Conservation (phyloP, 2,797 vertebrate genomes). For the Anguilla megastoma region DNA sequence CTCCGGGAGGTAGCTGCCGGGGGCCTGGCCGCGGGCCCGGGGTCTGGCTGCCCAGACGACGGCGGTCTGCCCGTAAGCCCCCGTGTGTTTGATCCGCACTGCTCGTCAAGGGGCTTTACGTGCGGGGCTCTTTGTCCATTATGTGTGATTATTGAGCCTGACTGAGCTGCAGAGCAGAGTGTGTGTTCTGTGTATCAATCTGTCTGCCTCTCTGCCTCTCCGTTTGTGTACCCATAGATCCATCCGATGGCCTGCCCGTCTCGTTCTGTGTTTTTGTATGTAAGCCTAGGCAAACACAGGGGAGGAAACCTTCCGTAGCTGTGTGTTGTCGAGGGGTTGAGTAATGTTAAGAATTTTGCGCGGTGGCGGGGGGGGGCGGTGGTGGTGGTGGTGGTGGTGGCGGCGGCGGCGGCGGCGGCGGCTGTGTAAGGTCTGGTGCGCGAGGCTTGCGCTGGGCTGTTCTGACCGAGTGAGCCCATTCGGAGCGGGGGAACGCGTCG, state of each 20-base stretch:
- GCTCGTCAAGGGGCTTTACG: not conserved
- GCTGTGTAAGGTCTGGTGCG: slow-evolving; percentile 27
- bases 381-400: no score
- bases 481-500: slow-evolving; percentile 43
- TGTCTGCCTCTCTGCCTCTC: slow-evolving; percentile 33
- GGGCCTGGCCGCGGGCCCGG: not conserved
- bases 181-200: not conserved
- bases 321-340: slow-evolving; percentile 43
- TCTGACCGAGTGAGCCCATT: slow-evolving; percentile 44
- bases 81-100: not conserved
- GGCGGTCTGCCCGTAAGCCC: not conserved
- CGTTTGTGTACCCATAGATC: slow-evolving; percentile 37
- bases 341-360: slow-evolving; percentile 44
- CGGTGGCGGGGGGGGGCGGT: not conserved
- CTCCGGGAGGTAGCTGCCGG: not conserved
- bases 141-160: not conserved
- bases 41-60: not conserved
- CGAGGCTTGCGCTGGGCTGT: slow-evolving; percentile 46
- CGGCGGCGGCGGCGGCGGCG: slow-evolving; percentile 42
- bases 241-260: slow-evolving; percentile 26
- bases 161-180: not conserved
- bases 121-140: not conserved
- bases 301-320: no score
- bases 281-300: not conserved
- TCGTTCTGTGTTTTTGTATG: slow-evolving; percentile 19